Evolutionary conservation across 2,888 invertebrate genomes (phyloP).

Genomic region (Arenicola marina): DNA sequence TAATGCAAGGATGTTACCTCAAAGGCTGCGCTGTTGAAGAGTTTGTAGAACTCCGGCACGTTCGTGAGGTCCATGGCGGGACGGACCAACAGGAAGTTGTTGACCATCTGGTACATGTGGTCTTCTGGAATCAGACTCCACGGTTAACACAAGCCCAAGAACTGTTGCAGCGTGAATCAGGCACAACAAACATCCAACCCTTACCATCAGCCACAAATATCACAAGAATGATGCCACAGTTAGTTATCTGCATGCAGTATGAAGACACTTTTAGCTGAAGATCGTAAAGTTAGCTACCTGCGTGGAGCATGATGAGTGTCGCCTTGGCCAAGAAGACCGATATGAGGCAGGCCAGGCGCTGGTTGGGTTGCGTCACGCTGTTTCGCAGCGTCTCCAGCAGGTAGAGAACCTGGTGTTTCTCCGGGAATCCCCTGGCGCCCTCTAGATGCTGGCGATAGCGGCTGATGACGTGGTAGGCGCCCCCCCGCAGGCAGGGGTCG

Average conservation of each 20-base stretch:
- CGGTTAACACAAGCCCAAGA: not conserved
- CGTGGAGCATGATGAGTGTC: constrained; percentile 74
- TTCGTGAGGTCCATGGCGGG: constrained; percentile 75
- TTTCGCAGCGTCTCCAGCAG: constrained; percentile 72
- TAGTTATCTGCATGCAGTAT: not conserved
- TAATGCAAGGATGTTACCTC: constrained; percentile 40
- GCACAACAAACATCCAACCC: not conserved
- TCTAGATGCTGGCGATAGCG: constrained; percentile 75
- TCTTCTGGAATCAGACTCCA: constrained; percentile 63
- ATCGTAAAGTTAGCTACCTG: constrained; percentile 56
- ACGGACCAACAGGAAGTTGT: constrained; percentile 78
- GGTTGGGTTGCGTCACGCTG: constrained; percentile 65
- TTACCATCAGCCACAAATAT: not conserved
- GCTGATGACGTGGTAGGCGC: constrained; percentile 76
- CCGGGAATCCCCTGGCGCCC: constrained; percentile 61
- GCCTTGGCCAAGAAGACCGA: constrained; percentile 75
- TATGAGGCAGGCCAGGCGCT: constrained; percentile 68
- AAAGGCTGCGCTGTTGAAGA: constrained; percentile 80
- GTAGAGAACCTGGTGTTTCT: constrained; percentile 72
- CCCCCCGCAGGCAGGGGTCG: constrained; percentile 71
- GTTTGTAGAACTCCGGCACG: constrained; percentile 85
- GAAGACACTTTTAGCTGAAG: not conserved
- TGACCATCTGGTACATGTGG: constrained; percentile 77
- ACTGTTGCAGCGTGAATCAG: too few relatives aligned
- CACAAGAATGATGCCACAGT: not conserved